phyloP scores from a whole-genome alignment of 2,113 vertebrate genomes.

The Sorex araneus region DNA sequence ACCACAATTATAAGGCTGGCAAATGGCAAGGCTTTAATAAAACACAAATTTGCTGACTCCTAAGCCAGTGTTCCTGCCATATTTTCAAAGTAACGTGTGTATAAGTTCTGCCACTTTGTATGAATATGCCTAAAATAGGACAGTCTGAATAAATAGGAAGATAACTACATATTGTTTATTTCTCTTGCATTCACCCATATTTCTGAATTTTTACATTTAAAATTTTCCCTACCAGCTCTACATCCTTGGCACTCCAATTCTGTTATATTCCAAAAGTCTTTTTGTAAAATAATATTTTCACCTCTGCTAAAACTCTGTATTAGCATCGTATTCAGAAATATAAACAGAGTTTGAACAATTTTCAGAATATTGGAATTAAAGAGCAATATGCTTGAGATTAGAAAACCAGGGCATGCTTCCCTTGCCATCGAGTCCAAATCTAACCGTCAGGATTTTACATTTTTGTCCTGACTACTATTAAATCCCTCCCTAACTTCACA shows the following conservation, averaged over 20 bases:
- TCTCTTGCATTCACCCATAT: constrained; percentile 21
- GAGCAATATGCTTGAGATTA: constrained; percentile 46
- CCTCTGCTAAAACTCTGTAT: constrained; percentile 43
- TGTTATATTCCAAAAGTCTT: constrained; percentile 31
- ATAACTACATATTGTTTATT: constrained; percentile 42
- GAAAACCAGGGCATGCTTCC: not conserved
- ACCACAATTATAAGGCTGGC: not conserved
- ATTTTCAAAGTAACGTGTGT: not conserved
- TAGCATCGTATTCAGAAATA: constrained; percentile 6
- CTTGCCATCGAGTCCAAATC: constrained; percentile 23
- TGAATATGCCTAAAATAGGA: not conserved
- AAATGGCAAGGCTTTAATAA: constrained; percentile 47
- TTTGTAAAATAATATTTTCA: constrained; percentile 4
- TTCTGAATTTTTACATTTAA: constrained; percentile 53
- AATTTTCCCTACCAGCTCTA: constrained; percentile 44
- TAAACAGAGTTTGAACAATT: not conserved
- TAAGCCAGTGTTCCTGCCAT: not conserved
- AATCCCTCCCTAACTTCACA: constrained; percentile 28
- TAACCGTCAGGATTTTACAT: not conserved
- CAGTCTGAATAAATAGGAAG: constrained; percentile 21
- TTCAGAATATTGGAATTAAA: constrained; percentile 55
- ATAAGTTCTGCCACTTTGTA: constrained; percentile 47
- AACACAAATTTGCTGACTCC: constrained; percentile 38
- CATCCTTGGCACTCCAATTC: not conserved
- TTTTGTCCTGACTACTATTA: constrained; percentile 17